Conservation (phyloP, 2,888 invertebrate species). For the Furcula furcula region DNA sequence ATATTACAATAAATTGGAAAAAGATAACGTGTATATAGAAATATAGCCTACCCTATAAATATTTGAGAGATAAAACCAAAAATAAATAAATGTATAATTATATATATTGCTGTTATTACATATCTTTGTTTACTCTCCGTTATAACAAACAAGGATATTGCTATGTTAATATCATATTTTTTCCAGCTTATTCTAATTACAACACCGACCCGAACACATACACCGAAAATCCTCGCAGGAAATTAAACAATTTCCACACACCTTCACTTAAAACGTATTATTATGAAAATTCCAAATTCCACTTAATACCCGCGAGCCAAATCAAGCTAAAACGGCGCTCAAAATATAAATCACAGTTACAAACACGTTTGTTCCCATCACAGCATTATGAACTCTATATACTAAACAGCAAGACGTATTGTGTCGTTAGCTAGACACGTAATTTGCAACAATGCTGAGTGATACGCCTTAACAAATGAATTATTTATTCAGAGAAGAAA, state of each 20-base stretch:
- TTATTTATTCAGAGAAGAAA: slow-evolving; percentile 76
- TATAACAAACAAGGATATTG: too few species aligned
- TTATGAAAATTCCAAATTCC: slow-evolving; percentile 29
- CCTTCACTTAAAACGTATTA: slow-evolving; percentile 12
- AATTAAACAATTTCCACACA: slow-evolving; percentile 1
- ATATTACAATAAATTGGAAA: too few species aligned
- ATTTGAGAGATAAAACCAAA: too few species aligned
- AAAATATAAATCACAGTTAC: slow-evolving; percentile 38
- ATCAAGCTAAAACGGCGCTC: slow-evolving; percentile 25
- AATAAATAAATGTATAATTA: too few species aligned
- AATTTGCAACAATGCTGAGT: slow-evolving; percentile 58
- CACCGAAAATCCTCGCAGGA: background rate
- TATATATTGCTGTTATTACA: too few species aligned
- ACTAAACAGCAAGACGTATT: slow-evolving; percentile 27
- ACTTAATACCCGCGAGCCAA: slow-evolving; percentile 26
- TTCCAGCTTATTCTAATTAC: too few species aligned
- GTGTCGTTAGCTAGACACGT: slow-evolving; percentile 23
- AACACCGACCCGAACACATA: too few species aligned
- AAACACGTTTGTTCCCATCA: slow-evolving; percentile 24
- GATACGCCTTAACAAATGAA: slow-evolving; percentile 74
- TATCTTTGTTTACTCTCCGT: too few species aligned
- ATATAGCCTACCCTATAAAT: too few species aligned
- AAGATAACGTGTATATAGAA: too few species aligned
- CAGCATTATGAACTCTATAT: slow-evolving; percentile 34
- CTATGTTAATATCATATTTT: too few species aligned